These are phyloP conservation scores for Empidonax traillii DNA, from an alignment of 2,113 vertebrate species.

Conservation along the genomic window DNA sequence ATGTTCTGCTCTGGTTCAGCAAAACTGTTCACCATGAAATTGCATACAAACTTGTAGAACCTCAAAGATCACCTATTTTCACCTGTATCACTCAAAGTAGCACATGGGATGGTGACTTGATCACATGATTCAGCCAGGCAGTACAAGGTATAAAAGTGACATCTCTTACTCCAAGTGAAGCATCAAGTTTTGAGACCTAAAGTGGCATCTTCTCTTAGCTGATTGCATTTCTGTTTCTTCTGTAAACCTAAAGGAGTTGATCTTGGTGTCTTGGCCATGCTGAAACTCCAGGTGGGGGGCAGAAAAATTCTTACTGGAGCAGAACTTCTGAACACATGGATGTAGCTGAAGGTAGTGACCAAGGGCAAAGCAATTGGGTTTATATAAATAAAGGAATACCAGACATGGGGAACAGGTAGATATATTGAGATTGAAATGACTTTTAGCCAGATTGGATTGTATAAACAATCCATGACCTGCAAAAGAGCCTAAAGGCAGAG, in stretches of 20 bases:
- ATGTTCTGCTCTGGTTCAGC: background rate
- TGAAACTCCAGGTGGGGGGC: background rate
- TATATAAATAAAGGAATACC: background rate
- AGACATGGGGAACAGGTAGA: background rate
- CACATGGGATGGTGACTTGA: background rate
- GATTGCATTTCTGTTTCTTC: background rate
- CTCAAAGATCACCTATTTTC: background rate
- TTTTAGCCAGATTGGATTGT: background rate
- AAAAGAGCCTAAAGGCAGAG: background rate
- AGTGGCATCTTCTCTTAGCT: background rate
- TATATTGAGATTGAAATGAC: background rate
- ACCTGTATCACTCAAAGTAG: background rate
- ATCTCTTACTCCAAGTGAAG: background rate
- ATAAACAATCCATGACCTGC: background rate
- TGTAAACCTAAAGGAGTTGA: background rate
- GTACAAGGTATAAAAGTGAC: background rate
- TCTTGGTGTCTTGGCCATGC: accelerated
- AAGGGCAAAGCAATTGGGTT: background rate
- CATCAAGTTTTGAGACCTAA: background rate
- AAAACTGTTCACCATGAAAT: background rate
- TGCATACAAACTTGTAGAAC: background rate
- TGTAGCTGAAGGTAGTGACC: background rate
- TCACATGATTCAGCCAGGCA: background rate
- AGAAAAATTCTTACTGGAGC: background rate
- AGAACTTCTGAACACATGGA: background rate